Base-by-base conservation (phyloP, 1,140 invertebrate species). In the Danaus plexippus region DNA sequence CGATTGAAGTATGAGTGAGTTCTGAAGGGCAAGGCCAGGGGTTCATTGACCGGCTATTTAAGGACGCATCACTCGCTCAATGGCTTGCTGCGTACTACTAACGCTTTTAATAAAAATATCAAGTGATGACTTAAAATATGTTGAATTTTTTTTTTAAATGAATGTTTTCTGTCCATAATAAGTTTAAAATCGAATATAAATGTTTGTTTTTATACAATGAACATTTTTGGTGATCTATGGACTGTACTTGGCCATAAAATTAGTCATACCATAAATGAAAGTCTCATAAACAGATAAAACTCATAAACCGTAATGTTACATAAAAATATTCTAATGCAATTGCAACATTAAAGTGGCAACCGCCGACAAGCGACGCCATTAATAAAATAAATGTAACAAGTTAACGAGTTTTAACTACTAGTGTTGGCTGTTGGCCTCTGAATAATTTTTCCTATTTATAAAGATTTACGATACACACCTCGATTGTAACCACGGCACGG, bases 21-120 rank as follows among this genome's bases (percentile, higher is more conserved):
- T 73, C 70, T 71, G 68, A 80, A 80, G 76, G 77, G 75, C 77
- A 80, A 80, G 77, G 80, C 77, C 77, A 74, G 57, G 53, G 57
- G 66, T 47, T 56, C 55, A 69, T 69, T 72, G 71, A 60, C 71
- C 70, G 55, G 64, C 69, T 65, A 64, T 71, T 70, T 70, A 71
- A 69, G 70, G 69, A 72, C 62, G 60, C 59, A 54, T 59, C 47
- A 59, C 50, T 59, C 47, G 56, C 50, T 61, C 59, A 58, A 53
- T 59, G 43, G 52, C 52, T 32, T 32, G 22, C 22, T 8, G 22
- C 22, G 1, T 6, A 32, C 22, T 32, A 32, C 22, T 15, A 32
- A 8, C 22, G 22, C 22, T 32, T 32, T 32, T 32, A 4, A 32
- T 32, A 32, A 32, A 32, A 32, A 32, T 8, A 32, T 32, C 22